A percentile compares a stretch with the other conserved stretches of the same genome.
phyloP scores from a whole-genome alignment of 1,140 invertebrate species.

The Drosophila malerkotliana region DNA sequence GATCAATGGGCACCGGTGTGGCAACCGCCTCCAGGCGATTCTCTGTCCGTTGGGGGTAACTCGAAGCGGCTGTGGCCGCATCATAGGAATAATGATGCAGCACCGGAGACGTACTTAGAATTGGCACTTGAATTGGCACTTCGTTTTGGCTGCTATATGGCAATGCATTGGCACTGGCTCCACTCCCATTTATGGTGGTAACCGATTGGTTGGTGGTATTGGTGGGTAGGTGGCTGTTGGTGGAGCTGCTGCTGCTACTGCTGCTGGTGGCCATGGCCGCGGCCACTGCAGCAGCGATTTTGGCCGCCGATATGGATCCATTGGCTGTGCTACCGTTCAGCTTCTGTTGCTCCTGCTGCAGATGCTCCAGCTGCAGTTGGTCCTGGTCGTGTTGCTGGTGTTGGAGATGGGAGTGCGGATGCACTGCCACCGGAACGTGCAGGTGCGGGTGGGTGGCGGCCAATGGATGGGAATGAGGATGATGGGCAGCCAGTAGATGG shows the following conservation, averaged over 20 bases:
- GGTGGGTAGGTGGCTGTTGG: conserved; percentile 11
- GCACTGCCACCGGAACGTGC: conserved; percentile 56
- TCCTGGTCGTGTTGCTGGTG: conserved; percentile 17
- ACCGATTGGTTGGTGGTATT: not conserved
- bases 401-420: conserved; percentile 48
- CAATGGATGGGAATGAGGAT: conserved; percentile 57
- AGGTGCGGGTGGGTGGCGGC: conserved; percentile 72
- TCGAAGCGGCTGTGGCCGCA: conserved; percentile 28
- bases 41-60: conserved; percentile 13
- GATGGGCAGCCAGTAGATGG: conserved; percentile 53
- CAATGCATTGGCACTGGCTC: conserved; percentile 39
- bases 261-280: conserved; percentile 49
- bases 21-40: conserved; percentile 41
- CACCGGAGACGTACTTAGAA: conserved; percentile 44
- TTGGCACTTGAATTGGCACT: conserved; percentile 57
- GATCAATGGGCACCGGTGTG: conserved; percentile 70
- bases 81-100: conserved; percentile 47
- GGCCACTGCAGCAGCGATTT: conserved; percentile 47
- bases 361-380: conserved; percentile 24
- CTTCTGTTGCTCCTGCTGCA: conserved; percentile 13
- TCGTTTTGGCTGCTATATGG: conserved; percentile 37
- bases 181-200: not conserved
- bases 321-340: conserved; percentile 11
- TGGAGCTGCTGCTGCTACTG: not conserved
- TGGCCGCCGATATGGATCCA: conserved; percentile 56